Percentiles rank a stretch among this genome's conserved stretches.
These are phyloP conservation scores for Perognathus longimembris DNA, from an alignment of 2,113 vertebrate genomes.

Conservation along the genomic window DNA sequence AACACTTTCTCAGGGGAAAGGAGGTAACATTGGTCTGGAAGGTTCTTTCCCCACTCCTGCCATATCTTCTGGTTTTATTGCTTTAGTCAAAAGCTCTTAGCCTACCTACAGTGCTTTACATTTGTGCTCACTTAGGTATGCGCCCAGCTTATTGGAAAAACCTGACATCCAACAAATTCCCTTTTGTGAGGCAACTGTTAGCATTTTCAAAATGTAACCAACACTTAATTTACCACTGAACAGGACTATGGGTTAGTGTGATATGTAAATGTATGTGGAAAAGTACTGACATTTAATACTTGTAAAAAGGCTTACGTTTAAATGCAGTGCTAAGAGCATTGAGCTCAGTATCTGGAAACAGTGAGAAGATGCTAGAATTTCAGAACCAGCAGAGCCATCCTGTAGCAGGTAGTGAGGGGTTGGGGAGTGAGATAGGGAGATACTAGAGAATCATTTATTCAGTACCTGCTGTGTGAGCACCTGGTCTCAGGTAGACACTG, in stretches of 20 bases:
- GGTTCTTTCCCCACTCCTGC: neutral
- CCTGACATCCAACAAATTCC: constrained; percentile 59
- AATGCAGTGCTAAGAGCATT: neutral
- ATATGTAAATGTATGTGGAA: neutral
- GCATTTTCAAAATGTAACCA: constrained; percentile 13
- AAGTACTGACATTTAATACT: neutral
- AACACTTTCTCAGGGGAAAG: neutral
- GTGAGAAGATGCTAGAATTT: neutral
- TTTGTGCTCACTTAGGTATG: neutral
- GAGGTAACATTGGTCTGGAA: neutral
- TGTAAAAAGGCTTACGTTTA: neutral
- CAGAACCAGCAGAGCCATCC: neutral
- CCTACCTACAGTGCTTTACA: neutral
- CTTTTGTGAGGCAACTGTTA: neutral
- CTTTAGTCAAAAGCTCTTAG: neutral
- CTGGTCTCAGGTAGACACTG: neutral
- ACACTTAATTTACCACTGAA: neutral
- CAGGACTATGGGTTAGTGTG: neutral
- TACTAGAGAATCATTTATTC: neutral
- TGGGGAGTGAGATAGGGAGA: neutral
- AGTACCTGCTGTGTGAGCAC: neutral
- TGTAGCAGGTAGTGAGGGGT: no score
- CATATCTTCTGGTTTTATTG: neutral
- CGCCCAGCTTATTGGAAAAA: constrained; percentile 57
- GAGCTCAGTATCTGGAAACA: neutral